Base-by-base conservation (phyloP, 1,140 invertebrate genomes). In the Xylocopa sonorina region DNA sequence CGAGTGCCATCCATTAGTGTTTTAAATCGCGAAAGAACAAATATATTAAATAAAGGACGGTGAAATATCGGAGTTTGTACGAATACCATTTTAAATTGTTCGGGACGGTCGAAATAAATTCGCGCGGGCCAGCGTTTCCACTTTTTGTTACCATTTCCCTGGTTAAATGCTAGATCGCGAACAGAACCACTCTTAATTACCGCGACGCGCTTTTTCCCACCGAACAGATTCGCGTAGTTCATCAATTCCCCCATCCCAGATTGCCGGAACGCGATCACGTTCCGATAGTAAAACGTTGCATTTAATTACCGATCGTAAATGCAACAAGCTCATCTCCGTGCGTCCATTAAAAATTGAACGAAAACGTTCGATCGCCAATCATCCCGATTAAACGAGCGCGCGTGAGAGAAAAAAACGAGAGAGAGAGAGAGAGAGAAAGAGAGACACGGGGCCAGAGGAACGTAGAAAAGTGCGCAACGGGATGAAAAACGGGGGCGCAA, bases 301-400 rank as follows among this genome's bases (percentile, higher is more conserved):
- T 62, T 62, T 62, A 62, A 38, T 62, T 38, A 62, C 34, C 34
- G 34, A 62, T 62, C n/a, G 58, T 16, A 12, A 21, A 38, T 34
- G 34, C n/a, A 24, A 24, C 34, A 18, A 62, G 58, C 58, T 62
- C 34, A 41, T 62, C 34, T 60, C 12, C 21, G 32, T 9, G 16
- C 18, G 10, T 21, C 34, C 2, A 38, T 41, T 62, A 38, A 62
- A 41, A 62, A 38, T 41, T 62, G 38, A n/a, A 38, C 41, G 0
- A 24, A 62, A 62, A 41, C 3, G 10, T 41, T 38, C 58, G 34
- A 62, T 62, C 58, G 18, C 38, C 5, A 21, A 3, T 0, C 12
- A 10, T 2, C 2, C 10, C 32, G 3, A 6, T n/a, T 5, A 16
- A 34, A 21, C 3, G 10, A 18, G 0, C 14, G n/a, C n/a, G n/a